These are phyloP conservation scores for Amphiprion percula DNA, from an alignment of 2,113 vertebrate species.

Conservation along the genomic window DNA sequence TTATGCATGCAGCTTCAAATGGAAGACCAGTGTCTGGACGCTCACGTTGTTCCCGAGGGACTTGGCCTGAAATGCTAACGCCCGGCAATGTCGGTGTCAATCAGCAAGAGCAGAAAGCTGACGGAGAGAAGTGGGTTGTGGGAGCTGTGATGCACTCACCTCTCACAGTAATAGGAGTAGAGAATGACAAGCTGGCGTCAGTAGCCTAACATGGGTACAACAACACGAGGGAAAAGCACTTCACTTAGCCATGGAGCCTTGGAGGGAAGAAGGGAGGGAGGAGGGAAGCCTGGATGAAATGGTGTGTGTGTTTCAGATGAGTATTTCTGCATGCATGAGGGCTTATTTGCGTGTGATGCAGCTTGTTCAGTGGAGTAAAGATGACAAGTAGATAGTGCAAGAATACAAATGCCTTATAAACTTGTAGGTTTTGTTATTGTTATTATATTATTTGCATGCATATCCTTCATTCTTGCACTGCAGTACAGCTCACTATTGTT, in stretches of 20 bases:
- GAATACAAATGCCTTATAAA: slow-evolving; percentile 2
- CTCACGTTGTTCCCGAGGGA: slow-evolving; percentile 39
- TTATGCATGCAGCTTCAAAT: slow-evolving; percentile 65
- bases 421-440: not conserved
- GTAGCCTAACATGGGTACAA: slow-evolving; percentile 63
- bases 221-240: slow-evolving; percentile 60
- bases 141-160: slow-evolving; percentile 62
- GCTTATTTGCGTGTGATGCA: slow-evolving; percentile 37
- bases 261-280: slow-evolving; percentile 28
- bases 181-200: slow-evolving; percentile 72
- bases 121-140: slow-evolving; percentile 59
- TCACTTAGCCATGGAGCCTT: slow-evolving; percentile 53
- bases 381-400: slow-evolving; percentile 33
- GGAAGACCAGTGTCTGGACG: slow-evolving; percentile 62
- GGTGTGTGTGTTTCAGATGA: slow-evolving; percentile 34
- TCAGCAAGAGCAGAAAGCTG: slow-evolving; percentile 65
- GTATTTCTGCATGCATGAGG: slow-evolving; percentile 37
- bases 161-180: slow-evolving; percentile 57
- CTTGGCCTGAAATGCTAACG: slow-evolving; percentile 59
- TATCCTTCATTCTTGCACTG: not conserved
- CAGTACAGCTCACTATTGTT: not conserved
- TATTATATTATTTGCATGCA: no score
- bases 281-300: slow-evolving; percentile 1
- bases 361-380: slow-evolving; percentile 31
- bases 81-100: slow-evolving; percentile 57